Evolutionary conservation across 2,797 vertebrate species (phyloP).

Genomic region (Glyptemys insculpta): DNA sequence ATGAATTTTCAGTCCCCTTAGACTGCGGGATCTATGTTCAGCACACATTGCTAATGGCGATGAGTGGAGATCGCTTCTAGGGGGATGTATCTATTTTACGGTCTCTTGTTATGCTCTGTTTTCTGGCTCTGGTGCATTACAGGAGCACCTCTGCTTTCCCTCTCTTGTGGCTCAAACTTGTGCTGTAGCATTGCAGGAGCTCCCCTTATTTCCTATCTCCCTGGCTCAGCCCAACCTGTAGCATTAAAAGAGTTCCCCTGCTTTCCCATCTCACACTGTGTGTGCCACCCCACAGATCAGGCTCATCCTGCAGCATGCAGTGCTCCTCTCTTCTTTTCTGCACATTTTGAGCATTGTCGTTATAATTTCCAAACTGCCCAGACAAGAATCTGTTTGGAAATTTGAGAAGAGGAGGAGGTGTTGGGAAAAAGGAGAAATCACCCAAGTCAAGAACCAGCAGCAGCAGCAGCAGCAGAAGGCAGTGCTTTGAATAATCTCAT

Average conservation of each 20-base stretch:
- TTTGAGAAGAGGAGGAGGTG: neutral
- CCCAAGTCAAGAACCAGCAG: slow-evolving; percentile 36
- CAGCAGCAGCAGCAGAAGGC: slow-evolving; percentile 40
- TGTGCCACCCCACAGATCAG: neutral
- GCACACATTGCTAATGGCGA: neutral
- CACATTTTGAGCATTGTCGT: neutral
- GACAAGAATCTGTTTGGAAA: slow-evolving; percentile 4
- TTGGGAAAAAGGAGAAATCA: slow-evolving; percentile 20
- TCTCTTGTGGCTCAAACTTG: neutral
- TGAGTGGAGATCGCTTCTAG: neutral
- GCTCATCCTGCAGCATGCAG: neutral
- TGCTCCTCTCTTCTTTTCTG: neutral
- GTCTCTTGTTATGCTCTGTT: neutral
- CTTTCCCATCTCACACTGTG: neutral
- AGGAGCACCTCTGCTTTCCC: neutral
- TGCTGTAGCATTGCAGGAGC: neutral
- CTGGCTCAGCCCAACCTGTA: neutral
- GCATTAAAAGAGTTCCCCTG: neutral
- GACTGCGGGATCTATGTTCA: neutral
- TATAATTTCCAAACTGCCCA: neutral
- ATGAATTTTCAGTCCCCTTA: neutral
- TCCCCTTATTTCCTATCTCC: neutral
- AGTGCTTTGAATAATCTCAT: slow-evolving; percentile 54
- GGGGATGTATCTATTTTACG: neutral
- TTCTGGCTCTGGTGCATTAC: neutral